Percentiles rank a stretch among this genome's conserved stretches.
Evolutionary conservation across 1,140 invertebrate species (phyloP).

Genomic region (Procambarus virginalis): DNA sequence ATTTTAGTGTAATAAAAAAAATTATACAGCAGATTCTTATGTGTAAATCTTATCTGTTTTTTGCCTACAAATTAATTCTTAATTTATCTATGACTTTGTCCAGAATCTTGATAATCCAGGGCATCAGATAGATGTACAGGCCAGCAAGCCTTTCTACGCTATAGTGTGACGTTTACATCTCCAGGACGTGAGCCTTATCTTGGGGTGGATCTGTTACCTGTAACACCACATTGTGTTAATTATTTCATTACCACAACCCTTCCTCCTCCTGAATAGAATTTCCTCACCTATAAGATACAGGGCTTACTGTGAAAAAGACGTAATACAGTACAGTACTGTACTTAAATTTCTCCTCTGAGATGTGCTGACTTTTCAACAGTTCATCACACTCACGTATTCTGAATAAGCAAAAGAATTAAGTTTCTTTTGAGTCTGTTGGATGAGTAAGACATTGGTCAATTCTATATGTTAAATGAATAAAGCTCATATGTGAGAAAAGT

Average conservation of each 20-base stretch:
- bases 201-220: not conserved
- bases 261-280: not conserved
- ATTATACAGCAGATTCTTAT: not conserved
- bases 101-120: slow-evolving; percentile 2
- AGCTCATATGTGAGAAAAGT: too few species aligned
- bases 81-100: not conserved
- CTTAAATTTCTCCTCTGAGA: too few species aligned
- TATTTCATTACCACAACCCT: not conserved
- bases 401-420: too few species aligned
- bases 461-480: too few species aligned
- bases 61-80: not conserved
- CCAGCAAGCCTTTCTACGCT: not conserved
- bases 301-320: too few species aligned
- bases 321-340: too few species aligned
- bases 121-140: slow-evolving; percentile 9
- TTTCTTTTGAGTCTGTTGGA: too few species aligned
- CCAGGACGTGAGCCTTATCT: not conserved
- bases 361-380: too few species aligned
- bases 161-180: not conserved
- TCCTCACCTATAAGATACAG: too few species aligned
- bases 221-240: not conserved
- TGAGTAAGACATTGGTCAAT: too few species aligned
- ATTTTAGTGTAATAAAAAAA: not conserved
- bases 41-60: not conserved
- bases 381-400: too few species aligned